These are phyloP conservation scores for Maniola jurtina DNA, from an alignment of 1,140 invertebrate genomes.

Conservation along the genomic window DNA sequence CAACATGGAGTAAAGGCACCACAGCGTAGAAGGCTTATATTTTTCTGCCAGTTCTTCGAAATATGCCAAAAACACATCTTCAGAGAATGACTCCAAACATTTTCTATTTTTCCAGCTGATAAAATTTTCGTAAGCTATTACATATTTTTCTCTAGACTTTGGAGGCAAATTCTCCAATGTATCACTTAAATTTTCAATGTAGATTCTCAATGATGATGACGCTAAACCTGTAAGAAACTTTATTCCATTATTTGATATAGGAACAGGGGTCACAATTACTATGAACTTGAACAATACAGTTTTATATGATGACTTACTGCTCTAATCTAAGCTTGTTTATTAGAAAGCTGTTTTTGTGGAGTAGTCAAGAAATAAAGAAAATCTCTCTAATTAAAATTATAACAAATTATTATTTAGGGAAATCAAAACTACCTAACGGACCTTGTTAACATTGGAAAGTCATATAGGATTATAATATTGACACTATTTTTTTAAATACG, in stretches of 20 bases:
- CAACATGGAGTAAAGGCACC: conserved; percentile 21
- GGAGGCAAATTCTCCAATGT: conserved; percentile 15
- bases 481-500: background rate
- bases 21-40: conserved; percentile 19
- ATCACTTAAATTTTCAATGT: no score
- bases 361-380: no score
- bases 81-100: conserved; percentile 9
- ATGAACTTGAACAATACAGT: no score
- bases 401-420: no score
- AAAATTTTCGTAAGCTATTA: conserved; percentile 6
- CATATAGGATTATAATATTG: background rate
- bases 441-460: background rate
- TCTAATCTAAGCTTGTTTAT: no score
- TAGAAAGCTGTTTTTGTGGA: no score
- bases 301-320: no score
- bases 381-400: no score
- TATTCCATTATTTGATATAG: no score
- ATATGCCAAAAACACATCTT: conserved; percentile 16
- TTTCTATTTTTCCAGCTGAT: background rate
- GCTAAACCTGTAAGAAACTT: no score
- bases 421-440: background rate
- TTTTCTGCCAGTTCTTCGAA: conserved; percentile 17
- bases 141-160: conserved; percentile 3
- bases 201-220: no score
- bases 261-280: no score